Conservation (phyloP, 2,113 vertebrate genomes). For the Planiliza haematocheilus region DNA sequence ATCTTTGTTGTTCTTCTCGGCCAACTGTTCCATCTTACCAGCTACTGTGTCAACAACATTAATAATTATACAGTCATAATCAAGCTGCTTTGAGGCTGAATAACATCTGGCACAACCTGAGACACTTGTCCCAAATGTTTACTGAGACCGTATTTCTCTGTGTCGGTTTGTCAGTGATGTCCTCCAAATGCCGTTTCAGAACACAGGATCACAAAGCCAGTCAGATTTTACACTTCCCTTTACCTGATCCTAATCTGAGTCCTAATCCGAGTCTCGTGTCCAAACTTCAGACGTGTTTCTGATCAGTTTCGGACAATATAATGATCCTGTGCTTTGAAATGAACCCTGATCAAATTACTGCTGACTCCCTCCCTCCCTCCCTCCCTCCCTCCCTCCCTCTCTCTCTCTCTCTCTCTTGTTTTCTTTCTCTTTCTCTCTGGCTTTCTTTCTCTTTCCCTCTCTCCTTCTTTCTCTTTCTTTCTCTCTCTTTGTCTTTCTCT, state of each 20-base stretch:
- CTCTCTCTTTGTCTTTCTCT: background rate
- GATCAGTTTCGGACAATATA: background rate
- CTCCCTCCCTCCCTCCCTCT: conserved; percentile 13
- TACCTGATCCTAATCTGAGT: background rate
- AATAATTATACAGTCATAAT: conserved; percentile 43
- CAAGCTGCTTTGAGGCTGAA: conserved; percentile 60
- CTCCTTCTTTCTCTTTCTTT: background rate
- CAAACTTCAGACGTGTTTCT: background rate
- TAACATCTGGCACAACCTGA: conserved; percentile 35
- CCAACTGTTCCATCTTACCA: conserved; percentile 38
- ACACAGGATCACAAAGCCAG: conserved; percentile 31
- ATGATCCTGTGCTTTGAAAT: conserved; percentile 64
- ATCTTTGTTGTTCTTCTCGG: conserved; percentile 25
- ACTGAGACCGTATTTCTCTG: background rate
- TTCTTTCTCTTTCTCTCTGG: background rate
- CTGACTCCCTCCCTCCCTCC: background rate
- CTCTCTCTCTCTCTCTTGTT: background rate
- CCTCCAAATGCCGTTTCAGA: conserved; percentile 62
- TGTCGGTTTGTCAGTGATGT: conserved; percentile 14
- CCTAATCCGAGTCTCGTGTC: background rate
- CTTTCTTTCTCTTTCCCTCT: background rate
- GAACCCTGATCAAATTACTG: conserved; percentile 25
- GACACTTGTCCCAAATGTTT: background rate
- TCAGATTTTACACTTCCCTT: background rate
- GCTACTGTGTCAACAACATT: conserved; percentile 41